Conservation (phyloP, 2,113 vertebrate genomes). For the Thomomys bottae region DNA sequence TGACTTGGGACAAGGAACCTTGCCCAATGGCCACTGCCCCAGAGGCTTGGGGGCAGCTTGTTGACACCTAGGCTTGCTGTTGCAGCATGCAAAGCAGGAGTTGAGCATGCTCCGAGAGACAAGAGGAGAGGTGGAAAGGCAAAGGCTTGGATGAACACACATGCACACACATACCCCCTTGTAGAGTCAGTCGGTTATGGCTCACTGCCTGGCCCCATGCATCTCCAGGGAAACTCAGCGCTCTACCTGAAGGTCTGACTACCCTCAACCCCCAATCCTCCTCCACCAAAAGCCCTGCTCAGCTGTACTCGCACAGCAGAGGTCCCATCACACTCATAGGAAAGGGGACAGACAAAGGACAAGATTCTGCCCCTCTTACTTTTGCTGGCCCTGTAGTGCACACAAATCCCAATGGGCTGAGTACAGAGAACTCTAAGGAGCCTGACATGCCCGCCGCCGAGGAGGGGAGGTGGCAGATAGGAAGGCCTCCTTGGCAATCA, state of each 20-base stretch:
- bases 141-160: not conserved
- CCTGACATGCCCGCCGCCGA: not conserved
- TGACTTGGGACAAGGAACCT: not conserved
- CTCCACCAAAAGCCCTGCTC: conserved; percentile 14
- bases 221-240: not conserved
- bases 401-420: not conserved
- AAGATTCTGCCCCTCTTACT: not conserved
- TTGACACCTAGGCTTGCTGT: conserved; percentile 8
- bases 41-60: not conserved
- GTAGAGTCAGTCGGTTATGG: conserved; percentile 64
- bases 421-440: not conserved
- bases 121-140: not conserved
- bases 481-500: not conserved
- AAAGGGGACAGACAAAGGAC: not conserved
- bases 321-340: not conserved
- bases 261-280: not conserved
- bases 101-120: conserved; percentile 53
- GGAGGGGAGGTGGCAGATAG: not conserved
- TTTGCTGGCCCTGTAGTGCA: not conserved
- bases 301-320: not conserved
- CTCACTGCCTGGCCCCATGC: conserved; percentile 57
- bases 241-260: not conserved
- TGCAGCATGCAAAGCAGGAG: conserved; percentile 80
- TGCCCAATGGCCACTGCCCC: not conserved
- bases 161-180: not conserved